phyloP scores from a whole-genome alignment of 2,113 vertebrate species.

The Semicossyphus pulcher region DNA sequence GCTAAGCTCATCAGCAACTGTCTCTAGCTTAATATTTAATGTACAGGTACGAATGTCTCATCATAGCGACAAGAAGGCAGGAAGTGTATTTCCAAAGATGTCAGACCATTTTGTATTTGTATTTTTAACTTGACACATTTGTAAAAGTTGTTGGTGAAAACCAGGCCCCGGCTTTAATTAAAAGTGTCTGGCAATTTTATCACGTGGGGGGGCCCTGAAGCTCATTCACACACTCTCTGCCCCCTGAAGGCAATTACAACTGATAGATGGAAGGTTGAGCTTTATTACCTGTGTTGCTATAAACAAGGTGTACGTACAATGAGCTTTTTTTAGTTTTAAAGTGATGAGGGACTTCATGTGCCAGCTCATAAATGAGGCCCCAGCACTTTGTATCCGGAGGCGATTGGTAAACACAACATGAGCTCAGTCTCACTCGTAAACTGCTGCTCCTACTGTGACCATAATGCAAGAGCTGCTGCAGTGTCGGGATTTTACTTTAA shows the following conservation, averaged over 20 bases:
- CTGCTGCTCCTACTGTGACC: conserved; percentile 48
- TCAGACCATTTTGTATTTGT: background rate
- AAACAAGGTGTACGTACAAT: conserved; percentile 68
- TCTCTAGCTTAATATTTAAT: background rate
- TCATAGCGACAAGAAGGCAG: too few species aligned
- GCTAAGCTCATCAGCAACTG: too few species aligned
- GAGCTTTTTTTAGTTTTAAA: conserved; percentile 53
- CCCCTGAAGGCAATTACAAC: conserved; percentile 54
- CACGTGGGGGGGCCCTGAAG: conserved; percentile 33
- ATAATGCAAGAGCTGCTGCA: conserved; percentile 23
- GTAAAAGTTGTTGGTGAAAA: background rate
- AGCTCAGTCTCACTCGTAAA: conserved; percentile 60
- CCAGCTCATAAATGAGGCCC: conserved; percentile 76
- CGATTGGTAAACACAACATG: conserved; percentile 69
- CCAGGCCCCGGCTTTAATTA: conserved; percentile 46
- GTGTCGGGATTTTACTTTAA: conserved; percentile 17
- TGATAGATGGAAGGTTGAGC: conserved; percentile 51
- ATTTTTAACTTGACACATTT: conserved; percentile 18
- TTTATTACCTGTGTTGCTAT: conserved; percentile 70
- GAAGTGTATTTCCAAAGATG: too few species aligned
- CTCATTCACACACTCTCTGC: conserved; percentile 55
- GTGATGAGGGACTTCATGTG: conserved; percentile 55
- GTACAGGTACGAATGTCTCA: too few species aligned
- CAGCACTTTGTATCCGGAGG: conserved; percentile 60
- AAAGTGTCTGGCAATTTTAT: conserved; percentile 59